phyloP scores from a whole-genome alignment of 64 coral and sea anemone genomes.

The Pachyseris speciosa region DNA sequence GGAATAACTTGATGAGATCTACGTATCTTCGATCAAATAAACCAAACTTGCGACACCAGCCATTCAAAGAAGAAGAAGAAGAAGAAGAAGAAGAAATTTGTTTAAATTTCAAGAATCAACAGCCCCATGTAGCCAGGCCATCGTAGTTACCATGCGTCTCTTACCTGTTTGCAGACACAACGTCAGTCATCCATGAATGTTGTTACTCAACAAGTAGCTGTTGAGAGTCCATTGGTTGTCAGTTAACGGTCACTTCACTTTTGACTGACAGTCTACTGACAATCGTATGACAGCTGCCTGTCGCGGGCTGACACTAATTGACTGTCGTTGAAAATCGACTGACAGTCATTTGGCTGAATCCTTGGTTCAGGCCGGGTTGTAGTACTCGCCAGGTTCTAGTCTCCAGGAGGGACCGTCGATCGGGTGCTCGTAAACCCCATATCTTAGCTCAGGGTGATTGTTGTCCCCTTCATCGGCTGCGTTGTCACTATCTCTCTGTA shows the following conservation, averaged over 20 bases:
- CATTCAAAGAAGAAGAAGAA: too few relatives aligned
- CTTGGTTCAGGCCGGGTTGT: not conserved
- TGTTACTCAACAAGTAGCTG: not conserved
- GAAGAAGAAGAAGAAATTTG: too few relatives aligned
- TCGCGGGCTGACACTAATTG: too few relatives aligned
- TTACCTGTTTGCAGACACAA: not conserved
- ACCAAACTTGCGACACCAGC: too few relatives aligned
- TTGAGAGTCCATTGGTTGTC: not conserved
- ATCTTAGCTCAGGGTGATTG: not conserved
- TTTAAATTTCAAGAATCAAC: too few relatives aligned
- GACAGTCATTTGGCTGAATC: too few relatives aligned
- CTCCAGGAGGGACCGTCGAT: slow-evolving; percentile 10
- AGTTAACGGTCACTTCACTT: not conserved
- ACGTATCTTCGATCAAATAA: too few relatives aligned
- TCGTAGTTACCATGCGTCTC: too few relatives aligned
- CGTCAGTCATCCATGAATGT: not conserved
- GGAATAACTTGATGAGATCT: too few relatives aligned
- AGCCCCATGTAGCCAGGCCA: too few relatives aligned
- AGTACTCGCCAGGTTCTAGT: not conserved
- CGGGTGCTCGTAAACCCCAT: slow-evolving; percentile 11
- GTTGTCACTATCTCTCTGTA: not conserved
- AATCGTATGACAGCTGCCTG: not conserved
- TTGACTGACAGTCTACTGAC: not conserved
- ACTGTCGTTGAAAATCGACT: not conserved
- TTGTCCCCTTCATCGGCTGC: slow-evolving; percentile 4